A percentile compares a stretch with the other conserved stretches of the same genome.
phyloP scores from a whole-genome alignment of 2,888 invertebrate species.

The Acrobasis consociella region DNA sequence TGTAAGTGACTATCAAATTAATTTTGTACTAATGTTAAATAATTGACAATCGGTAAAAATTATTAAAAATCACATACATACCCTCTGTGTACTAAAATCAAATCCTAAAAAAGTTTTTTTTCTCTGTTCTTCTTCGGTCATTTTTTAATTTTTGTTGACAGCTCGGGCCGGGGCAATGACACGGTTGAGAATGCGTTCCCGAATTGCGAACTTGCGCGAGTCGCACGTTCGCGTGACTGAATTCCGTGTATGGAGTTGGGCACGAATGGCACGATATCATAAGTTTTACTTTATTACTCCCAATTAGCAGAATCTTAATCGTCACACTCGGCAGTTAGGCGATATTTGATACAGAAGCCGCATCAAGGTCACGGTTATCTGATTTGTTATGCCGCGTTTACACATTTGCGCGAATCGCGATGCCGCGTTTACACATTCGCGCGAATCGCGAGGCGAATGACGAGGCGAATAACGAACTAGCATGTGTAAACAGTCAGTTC shows the following conservation, averaged over 20 bases:
- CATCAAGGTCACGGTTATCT: constrained; percentile 47
- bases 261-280: constrained; percentile 58
- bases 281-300: constrained; percentile 45
- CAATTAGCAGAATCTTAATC: constrained; percentile 43
- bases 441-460: too few species aligned
- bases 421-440: too few species aligned
- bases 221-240: constrained; percentile 56
- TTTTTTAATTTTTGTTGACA: constrained; percentile 68
- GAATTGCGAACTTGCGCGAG: constrained; percentile 46
- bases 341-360: constrained; percentile 44
- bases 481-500: too few species aligned
- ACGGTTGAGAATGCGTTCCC: constrained; percentile 42
- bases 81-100: constrained; percentile 95
- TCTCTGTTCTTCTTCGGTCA: constrained; percentile 64
- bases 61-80: constrained; percentile 58
- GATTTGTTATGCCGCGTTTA: too few species aligned
- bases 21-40: background rate
- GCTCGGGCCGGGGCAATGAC: constrained; percentile 47
- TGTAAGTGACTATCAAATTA: background rate
- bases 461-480: too few species aligned
- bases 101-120: constrained; percentile 88
- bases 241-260: constrained; percentile 44
- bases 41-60: background rate
- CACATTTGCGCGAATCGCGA: too few species aligned
- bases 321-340: constrained; percentile 38